Conservation (phyloP, 2,888 invertebrate genomes). For the Eurytoma californica region DNA sequence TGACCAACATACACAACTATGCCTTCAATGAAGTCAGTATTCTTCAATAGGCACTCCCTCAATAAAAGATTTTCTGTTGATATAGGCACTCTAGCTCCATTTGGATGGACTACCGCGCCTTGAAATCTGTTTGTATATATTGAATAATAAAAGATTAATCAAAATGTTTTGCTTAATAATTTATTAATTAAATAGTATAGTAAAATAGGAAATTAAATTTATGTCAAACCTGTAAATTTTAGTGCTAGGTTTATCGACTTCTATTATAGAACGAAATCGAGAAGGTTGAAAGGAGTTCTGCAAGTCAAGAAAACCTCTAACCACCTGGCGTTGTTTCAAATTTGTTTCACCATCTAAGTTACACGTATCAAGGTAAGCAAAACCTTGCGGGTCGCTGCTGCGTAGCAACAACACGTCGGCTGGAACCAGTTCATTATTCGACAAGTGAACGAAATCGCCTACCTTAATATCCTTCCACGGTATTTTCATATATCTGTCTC, state of each 20-base stretch:
- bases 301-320: conserved; percentile 85
- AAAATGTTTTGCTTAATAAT: background rate
- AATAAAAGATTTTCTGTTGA: conserved; percentile 93
- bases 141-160: background rate
- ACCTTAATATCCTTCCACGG: conserved; percentile 94
- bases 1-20: conserved; percentile 97
- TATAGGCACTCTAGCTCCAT: conserved; percentile 87
- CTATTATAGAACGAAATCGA: conserved; percentile 89
- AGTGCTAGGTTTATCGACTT: conserved; percentile 96
- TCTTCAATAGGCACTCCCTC: conserved; percentile 95
- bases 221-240: conserved; percentile 86
- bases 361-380: conserved; percentile 96
- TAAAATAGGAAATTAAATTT: conserved; percentile 29
- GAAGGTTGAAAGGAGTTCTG: conserved; percentile 85
- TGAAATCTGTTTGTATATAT: conserved; percentile 79
- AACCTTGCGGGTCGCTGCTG: conserved; percentile 91
- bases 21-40: conserved; percentile 97
- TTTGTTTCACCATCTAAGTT: conserved; percentile 98
- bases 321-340: conserved; percentile 92
- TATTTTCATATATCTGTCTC: conserved; percentile 87
- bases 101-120: conserved; percentile 89
- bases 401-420: conserved; percentile 94
- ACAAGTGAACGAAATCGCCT: conserved; percentile 95
- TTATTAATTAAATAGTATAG: conserved; percentile 1
- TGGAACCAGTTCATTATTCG: conserved; percentile 97